Percentiles rank a stretch among this genome's conserved stretches.
phyloP scores from a whole-genome alignment of 2,797 vertebrate genomes.

The Botia kubotai region DNA sequence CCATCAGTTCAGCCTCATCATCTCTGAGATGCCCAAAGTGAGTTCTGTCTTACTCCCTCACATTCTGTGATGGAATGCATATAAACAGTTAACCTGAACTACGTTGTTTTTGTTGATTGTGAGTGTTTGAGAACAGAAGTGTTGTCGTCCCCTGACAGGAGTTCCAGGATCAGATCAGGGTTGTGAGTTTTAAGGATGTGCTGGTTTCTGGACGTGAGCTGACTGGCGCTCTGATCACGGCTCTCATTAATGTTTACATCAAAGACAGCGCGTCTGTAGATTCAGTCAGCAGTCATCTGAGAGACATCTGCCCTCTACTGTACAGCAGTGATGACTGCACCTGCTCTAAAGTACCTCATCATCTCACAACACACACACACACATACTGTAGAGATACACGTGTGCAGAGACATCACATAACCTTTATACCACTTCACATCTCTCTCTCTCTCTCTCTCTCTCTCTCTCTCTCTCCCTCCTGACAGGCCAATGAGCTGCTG shows the following conservation, averaged over 20 bases:
- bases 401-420: too few relatives aligned
- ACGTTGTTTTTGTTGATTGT: too few relatives aligned
- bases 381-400: too few relatives aligned
- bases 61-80: not conserved
- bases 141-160: constrained; percentile 76
- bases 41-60: not conserved
- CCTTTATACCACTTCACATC: too few relatives aligned
- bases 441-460: not conserved
- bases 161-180: constrained; percentile 93
- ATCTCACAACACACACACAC: too few relatives aligned
- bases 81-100: too few relatives aligned
- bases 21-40: constrained; percentile 96
- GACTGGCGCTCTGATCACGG: constrained; percentile 90
- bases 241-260: constrained; percentile 96
- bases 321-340: constrained; percentile 95
- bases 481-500: constrained; percentile 94
- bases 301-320: constrained; percentile 93
- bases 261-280: constrained; percentile 94
- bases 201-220: constrained; percentile 92
- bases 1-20: constrained; percentile 92
- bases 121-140: too few relatives aligned
- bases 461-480: too few relatives aligned
- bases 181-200: constrained; percentile 90
- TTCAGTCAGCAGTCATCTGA: constrained; percentile 90
- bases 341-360: constrained; percentile 89